phyloP scores from a whole-genome alignment of 2,113 vertebrate genomes.

The Melanotaenia duboulayi region DNA sequence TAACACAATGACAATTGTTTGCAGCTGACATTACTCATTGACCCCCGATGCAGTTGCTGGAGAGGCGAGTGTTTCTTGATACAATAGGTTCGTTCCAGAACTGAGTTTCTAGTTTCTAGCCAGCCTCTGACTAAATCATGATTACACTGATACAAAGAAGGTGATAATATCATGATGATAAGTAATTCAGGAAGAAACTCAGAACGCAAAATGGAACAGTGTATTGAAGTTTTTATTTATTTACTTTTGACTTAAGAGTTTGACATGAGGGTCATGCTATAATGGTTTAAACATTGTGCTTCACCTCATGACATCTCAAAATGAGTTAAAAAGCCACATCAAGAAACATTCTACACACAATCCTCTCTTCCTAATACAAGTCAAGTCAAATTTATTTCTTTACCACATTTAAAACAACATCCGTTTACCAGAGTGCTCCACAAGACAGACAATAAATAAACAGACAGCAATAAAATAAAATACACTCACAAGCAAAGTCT shows the following conservation, averaged over 20 bases:
- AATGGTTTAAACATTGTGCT: slow-evolving; percentile 37
- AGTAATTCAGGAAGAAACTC: slow-evolving; percentile 3
- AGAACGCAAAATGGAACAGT: neutral
- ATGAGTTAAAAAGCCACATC: neutral
- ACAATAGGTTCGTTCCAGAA: slow-evolving; percentile 5
- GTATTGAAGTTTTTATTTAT: too few species aligned
- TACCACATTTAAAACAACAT: too few species aligned
- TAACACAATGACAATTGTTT: slow-evolving; percentile 22
- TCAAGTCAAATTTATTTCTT: too few species aligned
- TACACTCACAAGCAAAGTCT: too few species aligned
- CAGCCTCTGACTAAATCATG: neutral
- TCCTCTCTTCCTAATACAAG: too few species aligned
- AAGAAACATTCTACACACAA: neutral
- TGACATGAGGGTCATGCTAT: slow-evolving; percentile 37
- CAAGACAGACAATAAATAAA: too few species aligned
- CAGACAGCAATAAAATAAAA: too few species aligned
- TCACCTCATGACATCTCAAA: slow-evolving; percentile 35
- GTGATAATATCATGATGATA: too few species aligned
- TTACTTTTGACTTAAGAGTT: slow-evolving; percentile 6
- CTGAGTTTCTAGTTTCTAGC: slow-evolving; percentile 6
- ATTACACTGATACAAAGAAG: neutral
- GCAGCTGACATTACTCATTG: slow-evolving; percentile 8
- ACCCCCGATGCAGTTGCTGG: slow-evolving; percentile 14
- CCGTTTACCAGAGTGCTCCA: too few species aligned
- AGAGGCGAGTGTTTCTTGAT: slow-evolving; percentile 8